Base-by-base conservation (phyloP, 2,113 vertebrate species). In the Ctenodactylus gundi region DNA sequence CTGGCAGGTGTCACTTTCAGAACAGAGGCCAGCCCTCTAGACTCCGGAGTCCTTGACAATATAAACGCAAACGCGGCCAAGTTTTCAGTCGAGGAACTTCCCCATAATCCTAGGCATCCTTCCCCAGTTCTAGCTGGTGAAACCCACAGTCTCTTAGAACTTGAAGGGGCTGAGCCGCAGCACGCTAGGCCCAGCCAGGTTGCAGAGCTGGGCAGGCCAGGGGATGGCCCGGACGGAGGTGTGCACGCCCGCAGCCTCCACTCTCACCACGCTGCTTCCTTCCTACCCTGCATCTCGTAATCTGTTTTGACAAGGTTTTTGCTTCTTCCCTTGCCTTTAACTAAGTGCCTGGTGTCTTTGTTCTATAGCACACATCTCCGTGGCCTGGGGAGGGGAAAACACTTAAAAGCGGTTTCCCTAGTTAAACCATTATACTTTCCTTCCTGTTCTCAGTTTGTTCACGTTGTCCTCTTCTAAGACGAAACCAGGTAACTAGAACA, bases 141-240 rank as follows among this genome's bases (percentile, higher is more conserved):
- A 21, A 58, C 17, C 41, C 73, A 41, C 2, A 31, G 70, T 53
- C 76, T 55, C n/a, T 88, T 17, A 20, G 55, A 81, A 44, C 11
- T 72, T 73, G 75, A 13, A 65, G 55, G 64, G 41, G 12, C 41
- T 11, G 4, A 60, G 36, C 18, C 1, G 8, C 49, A 39, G 51
- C 6, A 20, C 29, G n/a, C 23, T 7, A 3, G 31, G 60, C 11
- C 20, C 4, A 7, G 20, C 3, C 0, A 0, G 20, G 29, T 1
- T 11, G 23, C 0, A 6, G 6, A 4, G 41, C 34, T 60, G 39
- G 41, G 53, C 15, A 25, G 36, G 39, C 0, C 0, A 53, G 55
- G 0, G 0, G 2, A 29, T 4, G 1, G 25, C 49, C 13, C 0
- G 2, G 31, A 53, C n/a, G 36, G 53, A 4, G 36, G 10, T 0